Conservation (phyloP, 2,797 vertebrate species). For the Apodemus agrarius region DNA sequence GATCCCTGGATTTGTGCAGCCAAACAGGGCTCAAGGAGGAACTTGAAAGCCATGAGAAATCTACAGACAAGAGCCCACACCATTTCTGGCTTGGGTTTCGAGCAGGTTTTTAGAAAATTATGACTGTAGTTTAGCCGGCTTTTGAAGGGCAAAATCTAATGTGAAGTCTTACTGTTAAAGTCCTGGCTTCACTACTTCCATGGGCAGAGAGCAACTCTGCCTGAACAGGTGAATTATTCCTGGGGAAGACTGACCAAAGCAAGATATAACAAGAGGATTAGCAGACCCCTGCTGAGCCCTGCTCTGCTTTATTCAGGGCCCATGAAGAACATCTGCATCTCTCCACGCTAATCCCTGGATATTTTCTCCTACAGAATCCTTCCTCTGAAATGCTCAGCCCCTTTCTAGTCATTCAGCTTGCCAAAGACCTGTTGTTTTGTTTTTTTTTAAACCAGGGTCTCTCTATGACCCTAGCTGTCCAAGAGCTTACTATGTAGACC, state of each 20-base stretch:
- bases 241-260: constrained; percentile 25
- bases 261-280: constrained; percentile 43
- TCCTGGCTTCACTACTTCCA: constrained; percentile 16
- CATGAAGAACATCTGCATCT: not conserved
- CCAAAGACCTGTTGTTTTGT: not conserved
- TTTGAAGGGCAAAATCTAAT: not conserved
- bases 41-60: not conserved
- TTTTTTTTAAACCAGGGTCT: not conserved
- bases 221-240: constrained; percentile 1
- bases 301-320: not conserved
- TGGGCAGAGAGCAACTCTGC: constrained; percentile 16
- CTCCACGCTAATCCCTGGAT: constrained; percentile 25
- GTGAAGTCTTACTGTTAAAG: not conserved
- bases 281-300: not conserved
- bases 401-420: not conserved
- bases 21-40: not conserved
- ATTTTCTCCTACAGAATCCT: constrained; percentile 26
- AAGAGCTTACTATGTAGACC: not conserved
- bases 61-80: not conserved
- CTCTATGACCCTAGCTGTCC: not conserved
- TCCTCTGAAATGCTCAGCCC: not conserved
- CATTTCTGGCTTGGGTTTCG: not conserved
- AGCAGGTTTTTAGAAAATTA: constrained; percentile 11
- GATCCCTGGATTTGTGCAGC: not conserved
- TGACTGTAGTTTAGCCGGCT: not conserved